A percentile compares a stretch with the other conserved stretches of the same genome.
These are phyloP conservation scores for Cricetomys ansorgei DNA, from an alignment of 2,113 vertebrate species.

Conservation along the genomic window DNA sequence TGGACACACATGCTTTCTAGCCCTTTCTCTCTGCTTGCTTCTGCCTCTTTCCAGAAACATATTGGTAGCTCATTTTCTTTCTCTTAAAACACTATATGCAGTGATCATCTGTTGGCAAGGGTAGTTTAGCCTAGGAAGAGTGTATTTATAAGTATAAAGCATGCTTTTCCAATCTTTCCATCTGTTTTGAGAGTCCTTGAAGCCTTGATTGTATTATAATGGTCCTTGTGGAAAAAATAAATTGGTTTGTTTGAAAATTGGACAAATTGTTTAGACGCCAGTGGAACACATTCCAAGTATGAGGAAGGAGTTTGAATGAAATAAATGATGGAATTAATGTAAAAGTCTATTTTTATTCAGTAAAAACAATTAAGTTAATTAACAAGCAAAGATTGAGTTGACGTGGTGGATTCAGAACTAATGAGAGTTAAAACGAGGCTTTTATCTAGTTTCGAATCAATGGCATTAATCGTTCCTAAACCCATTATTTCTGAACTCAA, in stretches of 20 bases:
- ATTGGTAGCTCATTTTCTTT: neutral
- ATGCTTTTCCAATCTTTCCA: slow-evolving; percentile 7
- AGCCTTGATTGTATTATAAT: neutral
- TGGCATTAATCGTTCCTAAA: slow-evolving; percentile 72
- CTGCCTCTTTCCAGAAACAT: neutral
- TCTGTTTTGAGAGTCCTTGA: slow-evolving; percentile 28
- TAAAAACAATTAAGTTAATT: slow-evolving; percentile 77
- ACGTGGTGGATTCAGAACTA: slow-evolving; percentile 65
- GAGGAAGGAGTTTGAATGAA: slow-evolving; percentile 49
- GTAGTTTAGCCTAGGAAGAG: neutral
- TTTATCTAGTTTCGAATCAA: slow-evolving; percentile 72
- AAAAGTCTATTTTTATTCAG: slow-evolving; percentile 73
- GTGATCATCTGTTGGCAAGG: neutral
- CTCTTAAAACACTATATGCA: neutral
- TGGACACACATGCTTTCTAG: neutral
- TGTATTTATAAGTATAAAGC: neutral
- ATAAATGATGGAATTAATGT: slow-evolving; percentile 76
- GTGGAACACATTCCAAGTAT: slow-evolving; percentile 22
- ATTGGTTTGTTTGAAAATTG: slow-evolving; percentile 47
- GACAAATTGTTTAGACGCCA: slow-evolving; percentile 34
- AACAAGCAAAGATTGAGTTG: slow-evolving; percentile 69
- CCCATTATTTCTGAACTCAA: slow-evolving; percentile 71
- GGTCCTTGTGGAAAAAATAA: neutral
- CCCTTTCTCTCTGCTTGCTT: neutral
- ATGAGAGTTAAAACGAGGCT: slow-evolving; percentile 70